Evolutionary conservation across 2,888 invertebrate genomes (phyloP), one percentile per base, ranked within the genome.

Genomic region (Acronicta alni): DNA sequence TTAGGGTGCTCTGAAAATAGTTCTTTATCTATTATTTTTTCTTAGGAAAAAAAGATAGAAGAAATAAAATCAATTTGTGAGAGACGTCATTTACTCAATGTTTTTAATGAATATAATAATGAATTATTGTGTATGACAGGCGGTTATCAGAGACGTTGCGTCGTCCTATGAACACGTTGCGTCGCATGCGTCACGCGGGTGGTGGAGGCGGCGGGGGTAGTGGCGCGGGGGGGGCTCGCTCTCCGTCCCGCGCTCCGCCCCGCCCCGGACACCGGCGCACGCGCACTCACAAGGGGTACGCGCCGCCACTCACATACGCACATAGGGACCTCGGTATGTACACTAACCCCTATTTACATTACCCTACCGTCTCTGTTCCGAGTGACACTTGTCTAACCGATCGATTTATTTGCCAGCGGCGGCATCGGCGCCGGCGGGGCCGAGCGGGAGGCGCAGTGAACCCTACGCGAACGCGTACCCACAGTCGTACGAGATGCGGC

Each of bases 91-190:
- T n/a, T n/a, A n/a, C n/a, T n/a, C n/a, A n/a, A n/a, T n/a, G n/a
- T n/a, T n/a, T n/a, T n/a, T n/a, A n/a, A 20, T 20, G 20, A 20
- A 5, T 20, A 3, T 48, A n/a, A 39, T 15, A 32, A 18, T 0
- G 10, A 26, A 26, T 0, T 0, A 7, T 30, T 45, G 0, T 45
- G 12, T 17, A 3, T 1, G 32, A 0, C 83, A 94, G 94, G 75
- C 97, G 99, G 72, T 95, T 99, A 75, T 98, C 98, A 67, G 99
- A 99, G 86, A 98, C 99, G 6, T 92, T 98, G 23, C 95, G 98
- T 39, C 96, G 98, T 73, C 98, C 98, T 30, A 98, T 98, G 96
- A 97, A 98, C 88, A 98, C 98, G 43, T 91, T 98, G 59, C 95
- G 98, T 72, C 95, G 98, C 93, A 98, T 98, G 97, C 84, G 93